phyloP scores from a whole-genome alignment of 2,888 invertebrate genomes.

The Coenonympha glycerion region DNA sequence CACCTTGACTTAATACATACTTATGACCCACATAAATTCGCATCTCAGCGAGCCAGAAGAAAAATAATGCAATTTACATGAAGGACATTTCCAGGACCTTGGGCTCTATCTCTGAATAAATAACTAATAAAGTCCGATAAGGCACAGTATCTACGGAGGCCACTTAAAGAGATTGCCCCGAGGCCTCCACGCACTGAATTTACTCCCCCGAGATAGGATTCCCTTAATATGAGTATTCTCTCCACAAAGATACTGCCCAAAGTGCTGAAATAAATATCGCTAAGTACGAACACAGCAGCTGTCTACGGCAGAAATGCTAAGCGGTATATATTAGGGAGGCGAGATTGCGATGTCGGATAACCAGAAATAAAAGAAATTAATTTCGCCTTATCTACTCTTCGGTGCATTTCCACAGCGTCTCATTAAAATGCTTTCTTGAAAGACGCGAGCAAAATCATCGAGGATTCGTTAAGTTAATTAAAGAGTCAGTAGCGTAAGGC shows the following conservation, averaged over 20 bases:
- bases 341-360: constrained; percentile 25
- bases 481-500: constrained; percentile 16
- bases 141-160: constrained; percentile 44
- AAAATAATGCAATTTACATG: constrained; percentile 57
- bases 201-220: constrained; percentile 48
- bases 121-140: constrained; percentile 68
- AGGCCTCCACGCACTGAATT: constrained; percentile 47
- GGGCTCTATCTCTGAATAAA: constrained; percentile 52
- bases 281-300: constrained; percentile 40
- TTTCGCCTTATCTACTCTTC: constrained; percentile 23
- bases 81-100: constrained; percentile 43
- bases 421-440: constrained; percentile 22
- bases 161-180: constrained; percentile 70
- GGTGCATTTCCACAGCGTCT: constrained; percentile 21
- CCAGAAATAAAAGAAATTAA: constrained; percentile 28
- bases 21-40: constrained; percentile 17
- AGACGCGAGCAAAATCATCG: constrained; percentile 17
- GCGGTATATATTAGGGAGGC: constrained; percentile 28
- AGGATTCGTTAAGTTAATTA: constrained; percentile 24
- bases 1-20: constrained; percentile 7
- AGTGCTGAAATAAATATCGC: constrained; percentile 60
- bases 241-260: constrained; percentile 47
- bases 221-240: constrained; percentile 60
- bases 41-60: constrained; percentile 18
- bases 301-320: constrained; percentile 33